Evolutionary conservation across 2,888 invertebrate genomes (phyloP).

Genomic region (Drosophila mimetica): DNA sequence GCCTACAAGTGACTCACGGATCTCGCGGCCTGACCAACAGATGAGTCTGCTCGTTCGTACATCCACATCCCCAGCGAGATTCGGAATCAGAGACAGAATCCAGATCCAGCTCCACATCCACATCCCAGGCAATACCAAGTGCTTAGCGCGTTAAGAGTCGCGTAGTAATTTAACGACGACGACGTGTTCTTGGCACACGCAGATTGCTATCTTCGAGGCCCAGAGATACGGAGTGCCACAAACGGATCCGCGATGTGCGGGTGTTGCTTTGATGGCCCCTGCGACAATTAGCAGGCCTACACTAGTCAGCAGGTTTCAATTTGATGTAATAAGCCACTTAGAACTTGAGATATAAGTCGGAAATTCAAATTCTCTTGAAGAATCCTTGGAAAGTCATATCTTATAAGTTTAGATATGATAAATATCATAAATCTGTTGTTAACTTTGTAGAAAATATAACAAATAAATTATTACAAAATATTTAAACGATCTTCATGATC

Average conservation of each 20-base stretch:
- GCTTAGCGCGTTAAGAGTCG: constrained; percentile 71
- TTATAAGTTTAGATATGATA: too few species aligned
- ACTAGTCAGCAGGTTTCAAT: constrained; percentile 14
- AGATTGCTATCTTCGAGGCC: constrained; percentile 67
- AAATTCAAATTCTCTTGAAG: too few species aligned
- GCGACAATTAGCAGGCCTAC: constrained; percentile 62
- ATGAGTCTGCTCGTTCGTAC: constrained; percentile 3
- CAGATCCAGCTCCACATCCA: constrained; percentile 19
- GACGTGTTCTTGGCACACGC: constrained; percentile 72
- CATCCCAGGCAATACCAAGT: constrained; percentile 42
- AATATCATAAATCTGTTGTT: too few species aligned
- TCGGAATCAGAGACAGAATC: background rate
- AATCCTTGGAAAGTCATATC: too few species aligned
- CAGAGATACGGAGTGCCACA: constrained; percentile 53
- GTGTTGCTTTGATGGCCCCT: constrained; percentile 65
- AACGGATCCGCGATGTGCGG: constrained; percentile 52
- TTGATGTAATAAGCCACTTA: background rate
- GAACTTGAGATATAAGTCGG: background rate
- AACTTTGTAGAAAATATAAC: too few species aligned
- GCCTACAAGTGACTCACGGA: constrained; percentile 22
- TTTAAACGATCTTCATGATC: background rate
- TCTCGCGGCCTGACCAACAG: constrained; percentile 27
- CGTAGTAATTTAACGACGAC: constrained; percentile 76
- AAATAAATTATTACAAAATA: too few species aligned
- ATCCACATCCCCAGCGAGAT: constrained; percentile 20